Conservation (phyloP, 2,888 invertebrate genomes). For the Tenthredo livida region DNA sequence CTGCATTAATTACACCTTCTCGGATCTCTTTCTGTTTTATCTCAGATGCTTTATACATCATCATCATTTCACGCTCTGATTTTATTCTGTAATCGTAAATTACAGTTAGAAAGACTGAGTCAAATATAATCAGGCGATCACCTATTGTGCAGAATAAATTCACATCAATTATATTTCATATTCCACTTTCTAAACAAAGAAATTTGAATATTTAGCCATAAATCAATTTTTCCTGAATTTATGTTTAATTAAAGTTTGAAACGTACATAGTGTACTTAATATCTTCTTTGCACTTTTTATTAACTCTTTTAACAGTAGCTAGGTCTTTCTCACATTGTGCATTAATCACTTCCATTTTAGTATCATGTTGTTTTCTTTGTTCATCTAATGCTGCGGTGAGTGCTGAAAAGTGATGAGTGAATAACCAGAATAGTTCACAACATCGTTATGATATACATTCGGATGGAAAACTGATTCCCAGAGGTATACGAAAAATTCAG, state of each 20-base stretch:
- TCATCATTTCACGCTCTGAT: slow-evolving; percentile 54
- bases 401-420: slow-evolving; percentile 46
- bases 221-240: too few relatives aligned
- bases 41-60: slow-evolving; percentile 42
- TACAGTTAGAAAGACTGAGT: background rate
- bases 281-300: slow-evolving; percentile 50
- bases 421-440: background rate
- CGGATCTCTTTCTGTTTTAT: slow-evolving; percentile 55
- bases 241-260: background rate
- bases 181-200: background rate
- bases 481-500: background rate
- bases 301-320: slow-evolving; percentile 34
- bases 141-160: too few relatives aligned
- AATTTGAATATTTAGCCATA: too few relatives aligned
- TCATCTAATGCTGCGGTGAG: slow-evolving; percentile 52
- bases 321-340: slow-evolving; percentile 35
- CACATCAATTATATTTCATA: background rate
- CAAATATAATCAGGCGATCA: background rate
- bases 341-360: slow-evolving; percentile 35
- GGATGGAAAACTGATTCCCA: background rate
- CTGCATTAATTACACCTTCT: slow-evolving; percentile 52
- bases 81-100: slow-evolving; percentile 20
- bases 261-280: slow-evolving; percentile 38
- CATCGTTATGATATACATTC: background rate
- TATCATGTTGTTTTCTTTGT: slow-evolving; percentile 54